phyloP scores from a whole-genome alignment of 53 echinoderm and acorn worm species.

The Apostichopus leukothele region DNA sequence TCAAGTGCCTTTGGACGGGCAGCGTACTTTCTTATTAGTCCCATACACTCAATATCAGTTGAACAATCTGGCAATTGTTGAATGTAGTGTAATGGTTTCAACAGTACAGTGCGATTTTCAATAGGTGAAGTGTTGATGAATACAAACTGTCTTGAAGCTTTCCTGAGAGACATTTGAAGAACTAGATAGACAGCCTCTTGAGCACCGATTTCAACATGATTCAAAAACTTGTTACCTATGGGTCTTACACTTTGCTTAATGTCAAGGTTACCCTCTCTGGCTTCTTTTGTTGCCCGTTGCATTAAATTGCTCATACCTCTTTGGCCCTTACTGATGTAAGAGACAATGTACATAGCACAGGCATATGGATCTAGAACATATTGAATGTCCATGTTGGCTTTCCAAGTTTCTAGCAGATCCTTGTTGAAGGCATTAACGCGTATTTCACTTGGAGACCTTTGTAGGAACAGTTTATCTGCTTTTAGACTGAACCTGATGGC shows the following conservation, averaged over 20 bases:
- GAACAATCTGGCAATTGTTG: conserved; percentile 39
- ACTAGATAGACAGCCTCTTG: conserved; percentile 50
- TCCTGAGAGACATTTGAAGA: conserved; percentile 44
- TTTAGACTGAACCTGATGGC: conserved; percentile 36
- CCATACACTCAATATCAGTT: conserved; percentile 29
- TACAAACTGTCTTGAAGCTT: conserved; percentile 34
- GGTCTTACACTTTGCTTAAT: conserved; percentile 32
- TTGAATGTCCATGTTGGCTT: conserved; percentile 56
- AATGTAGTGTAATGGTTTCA: conserved; percentile 19
- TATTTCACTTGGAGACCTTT: conserved; percentile 43
- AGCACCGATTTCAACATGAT: conserved; percentile 45
- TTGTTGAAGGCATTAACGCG: conserved; percentile 56
- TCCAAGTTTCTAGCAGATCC: conserved; percentile 50
- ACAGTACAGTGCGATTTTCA: conserved; percentile 28
- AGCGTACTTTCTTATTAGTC: conserved; percentile 11
- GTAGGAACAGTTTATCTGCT: conserved; percentile 48
- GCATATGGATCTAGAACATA: conserved; percentile 57
- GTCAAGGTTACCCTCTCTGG: conserved; percentile 45
- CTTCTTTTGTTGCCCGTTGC: conserved; percentile 46
- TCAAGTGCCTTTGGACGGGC: conserved; percentile 33
- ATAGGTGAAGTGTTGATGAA: conserved; percentile 38
- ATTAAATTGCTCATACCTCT: conserved; percentile 55
- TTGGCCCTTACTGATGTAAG: conserved; percentile 57
- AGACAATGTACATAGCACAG: conserved; percentile 57
- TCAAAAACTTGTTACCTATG: conserved; percentile 40